Base-by-base conservation (phyloP, 2,888 invertebrate genomes). In the Harpalus rubripes region DNA sequence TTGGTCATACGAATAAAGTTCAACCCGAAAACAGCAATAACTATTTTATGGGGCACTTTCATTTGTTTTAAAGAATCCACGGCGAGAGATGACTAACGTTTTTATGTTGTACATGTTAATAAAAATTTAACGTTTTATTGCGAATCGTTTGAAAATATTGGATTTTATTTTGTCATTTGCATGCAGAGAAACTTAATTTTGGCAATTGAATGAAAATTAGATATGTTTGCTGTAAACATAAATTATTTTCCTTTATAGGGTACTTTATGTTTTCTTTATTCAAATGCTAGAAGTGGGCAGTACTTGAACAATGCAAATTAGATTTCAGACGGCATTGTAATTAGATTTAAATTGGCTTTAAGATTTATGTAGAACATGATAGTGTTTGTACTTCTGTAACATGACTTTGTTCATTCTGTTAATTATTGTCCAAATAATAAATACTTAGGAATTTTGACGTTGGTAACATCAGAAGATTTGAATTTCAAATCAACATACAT, bases 41-140 rank as follows among this genome's bases (percentile, higher is more conserved):
- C 72, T 74, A 74, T 74, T 74, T 74, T 74, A 74, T 44, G 72
- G 41, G 44, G 72, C 44, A 41, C 72, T 44, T 44, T 41, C 72
- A 44, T 74, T 74, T 74, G 44, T 74, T 74, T 74, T 74, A 41
- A 41, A 74, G 72, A 44, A 44, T 74, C 41, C 18, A 74, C 72
- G 41, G 72, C 15, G 10, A 74, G 18, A 74, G 41, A 44, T 74
- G 72, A 74, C 52, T 44, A 74, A 44, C 44, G 44, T 44, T 74
- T 65, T 74, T 74, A 44, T 74, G 72, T 74, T 74, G 10, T 74
- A 74, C 72, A 74, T 74, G 72, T 74, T 44, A 68, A 52, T 74
- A 74, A 74, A 74, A 44, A 68, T 68, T 68, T 68, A 32, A 8
- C 8, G 15, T 68, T 68, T 68, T 68, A 68, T 68, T 68, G 15